Percentiles rank a stretch among this genome's conserved stretches.
phyloP scores from a whole-genome alignment of 53 echinoderm and acorn worm species.

The Apostichopus leukothele region DNA sequence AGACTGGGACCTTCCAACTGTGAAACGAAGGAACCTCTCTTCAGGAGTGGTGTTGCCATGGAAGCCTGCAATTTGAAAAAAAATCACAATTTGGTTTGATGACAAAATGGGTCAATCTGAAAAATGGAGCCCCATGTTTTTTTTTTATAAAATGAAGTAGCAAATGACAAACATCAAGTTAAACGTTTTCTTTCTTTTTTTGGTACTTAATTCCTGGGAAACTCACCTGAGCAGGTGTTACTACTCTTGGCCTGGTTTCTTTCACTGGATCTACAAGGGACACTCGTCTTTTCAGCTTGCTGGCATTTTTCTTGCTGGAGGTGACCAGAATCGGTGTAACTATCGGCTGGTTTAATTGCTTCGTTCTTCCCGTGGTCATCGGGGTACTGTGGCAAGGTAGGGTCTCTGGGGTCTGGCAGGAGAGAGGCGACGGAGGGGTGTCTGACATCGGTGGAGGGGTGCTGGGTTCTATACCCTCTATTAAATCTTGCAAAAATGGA shows the following conservation, averaged over 20 bases:
- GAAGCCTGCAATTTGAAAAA: conserved; percentile 34
- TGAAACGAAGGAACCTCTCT: conserved; percentile 49
- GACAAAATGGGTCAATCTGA: too few species aligned
- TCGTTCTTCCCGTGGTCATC: neutral
- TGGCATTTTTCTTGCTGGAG: neutral
- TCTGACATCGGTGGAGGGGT: neutral
- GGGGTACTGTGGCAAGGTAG: conserved; percentile 37
- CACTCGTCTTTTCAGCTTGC: conserved; percentile 8
- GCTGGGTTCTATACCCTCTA: conserved; percentile 20
- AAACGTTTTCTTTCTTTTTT: too few species aligned
- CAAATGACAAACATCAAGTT: too few species aligned
- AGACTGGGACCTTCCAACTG: conserved; percentile 80
- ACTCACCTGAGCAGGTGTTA: conserved; percentile 34
- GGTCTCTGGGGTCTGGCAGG: neutral
- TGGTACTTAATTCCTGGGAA: too few species aligned
- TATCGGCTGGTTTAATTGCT: neutral
- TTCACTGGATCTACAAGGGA: neutral
- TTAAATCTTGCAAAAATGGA: conserved; percentile 30
- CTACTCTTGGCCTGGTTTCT: neutral
- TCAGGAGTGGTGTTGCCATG: conserved; percentile 53
- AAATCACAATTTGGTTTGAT: neutral
- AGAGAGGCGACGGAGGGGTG: neutral
- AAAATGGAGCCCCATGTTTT: too few species aligned
- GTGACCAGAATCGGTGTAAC: conserved; percentile 35
- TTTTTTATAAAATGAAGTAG: too few species aligned